phyloP scores from a whole-genome alignment of 2,113 vertebrate species.

The Nycticryphes semicollaris region DNA sequence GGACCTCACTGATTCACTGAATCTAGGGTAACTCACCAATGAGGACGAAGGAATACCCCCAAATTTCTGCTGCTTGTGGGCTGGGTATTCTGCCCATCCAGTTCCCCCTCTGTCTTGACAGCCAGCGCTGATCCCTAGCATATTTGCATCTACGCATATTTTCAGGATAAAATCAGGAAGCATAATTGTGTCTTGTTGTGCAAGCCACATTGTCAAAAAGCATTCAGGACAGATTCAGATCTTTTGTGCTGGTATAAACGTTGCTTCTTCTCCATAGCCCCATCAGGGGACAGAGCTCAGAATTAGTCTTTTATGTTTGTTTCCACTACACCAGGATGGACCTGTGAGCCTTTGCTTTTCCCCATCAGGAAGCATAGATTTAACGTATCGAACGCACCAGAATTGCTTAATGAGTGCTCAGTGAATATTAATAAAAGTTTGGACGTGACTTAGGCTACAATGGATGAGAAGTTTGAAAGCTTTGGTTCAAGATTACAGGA shows the following conservation, averaged over 20 bases:
- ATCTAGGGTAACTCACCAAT: fast-evolving
- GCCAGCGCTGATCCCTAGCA: fast-evolving
- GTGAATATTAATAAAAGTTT: slow-evolving; percentile 76
- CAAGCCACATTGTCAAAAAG: background rate
- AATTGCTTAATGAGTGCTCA: slow-evolving; percentile 59
- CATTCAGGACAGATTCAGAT: background rate
- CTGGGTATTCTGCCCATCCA: background rate
- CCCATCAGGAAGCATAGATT: slow-evolving; percentile 48
- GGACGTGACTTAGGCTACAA: slow-evolving; percentile 53
- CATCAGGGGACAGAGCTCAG: background rate
- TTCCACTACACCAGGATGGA: background rate
- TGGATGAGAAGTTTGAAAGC: slow-evolving; percentile 74
- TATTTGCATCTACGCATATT: background rate
- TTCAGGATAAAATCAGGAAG: background rate
- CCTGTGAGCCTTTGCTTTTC: slow-evolving; percentile 14
- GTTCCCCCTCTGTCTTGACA: background rate
- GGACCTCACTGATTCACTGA: too few species aligned
- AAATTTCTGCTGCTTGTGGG: background rate
- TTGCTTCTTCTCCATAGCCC: background rate
- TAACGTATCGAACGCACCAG: slow-evolving; percentile 5
- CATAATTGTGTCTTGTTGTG: background rate
- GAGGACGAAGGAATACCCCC: background rate
- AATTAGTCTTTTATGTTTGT: slow-evolving; percentile 19
- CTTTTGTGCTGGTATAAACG: background rate
- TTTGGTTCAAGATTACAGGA: slow-evolving; percentile 72